Percentiles rank a stretch among this genome's conserved stretches.
Conservation (phyloP, 2,797 vertebrate genomes). For the Morelia viridis region DNA sequence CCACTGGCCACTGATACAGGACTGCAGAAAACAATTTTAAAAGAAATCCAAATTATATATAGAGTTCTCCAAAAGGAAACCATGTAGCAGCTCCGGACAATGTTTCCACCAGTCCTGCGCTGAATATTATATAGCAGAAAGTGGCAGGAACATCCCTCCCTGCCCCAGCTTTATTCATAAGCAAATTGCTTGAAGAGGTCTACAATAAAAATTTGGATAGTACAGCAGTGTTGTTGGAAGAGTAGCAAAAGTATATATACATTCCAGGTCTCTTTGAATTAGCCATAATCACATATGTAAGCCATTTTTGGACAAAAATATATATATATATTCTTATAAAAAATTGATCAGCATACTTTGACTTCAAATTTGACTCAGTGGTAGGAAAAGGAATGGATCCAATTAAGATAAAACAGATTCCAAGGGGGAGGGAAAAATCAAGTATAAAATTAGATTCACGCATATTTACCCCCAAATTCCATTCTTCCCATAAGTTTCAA, state of each 20-base stretch:
- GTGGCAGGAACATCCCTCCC: conserved; percentile 43
- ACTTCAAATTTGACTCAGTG: conserved; percentile 74
- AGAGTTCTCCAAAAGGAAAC: conserved; percentile 70
- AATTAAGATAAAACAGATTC: conserved; percentile 72
- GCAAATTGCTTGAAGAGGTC: conserved; percentile 66
- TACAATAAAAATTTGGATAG: conserved; percentile 74
- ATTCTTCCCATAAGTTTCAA: conserved; percentile 64
- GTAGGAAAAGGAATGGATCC: conserved; percentile 77
- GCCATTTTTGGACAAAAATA: conserved; percentile 80
- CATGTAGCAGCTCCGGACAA: conserved; percentile 66
- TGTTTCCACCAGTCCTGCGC: conserved; percentile 51
- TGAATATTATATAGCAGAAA: conserved; percentile 50
- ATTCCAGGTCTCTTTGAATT: conserved; percentile 79
- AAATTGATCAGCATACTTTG: conserved; percentile 78
- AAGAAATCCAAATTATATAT: conserved; percentile 36
- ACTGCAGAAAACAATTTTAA: conserved; percentile 45
- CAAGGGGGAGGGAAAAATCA: conserved; percentile 73
- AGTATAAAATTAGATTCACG: conserved; percentile 80
- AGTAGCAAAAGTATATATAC: conserved; percentile 80
- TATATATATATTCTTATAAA: conserved; percentile 85
- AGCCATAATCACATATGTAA: conserved; percentile 80
- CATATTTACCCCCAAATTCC: conserved; percentile 66
- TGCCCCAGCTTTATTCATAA: conserved; percentile 47
- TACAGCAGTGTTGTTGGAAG: conserved; percentile 72
- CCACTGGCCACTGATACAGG: conserved; percentile 53